phyloP scores from a whole-genome alignment of 2,888 invertebrate genomes.

The Ectropis crepuscularia region DNA sequence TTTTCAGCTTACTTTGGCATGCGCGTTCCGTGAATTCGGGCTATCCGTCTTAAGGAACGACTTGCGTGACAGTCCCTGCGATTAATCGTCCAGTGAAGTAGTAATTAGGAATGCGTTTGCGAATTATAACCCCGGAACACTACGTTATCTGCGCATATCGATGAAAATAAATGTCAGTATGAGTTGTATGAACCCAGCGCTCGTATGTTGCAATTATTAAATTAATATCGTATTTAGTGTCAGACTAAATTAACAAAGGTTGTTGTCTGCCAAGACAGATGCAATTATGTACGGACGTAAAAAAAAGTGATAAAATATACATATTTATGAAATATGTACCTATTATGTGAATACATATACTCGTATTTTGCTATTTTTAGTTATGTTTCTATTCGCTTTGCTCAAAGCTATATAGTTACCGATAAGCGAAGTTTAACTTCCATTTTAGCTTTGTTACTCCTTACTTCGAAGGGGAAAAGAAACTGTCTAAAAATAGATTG shows the following conservation, averaged over 20 bases:
- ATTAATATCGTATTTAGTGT: constrained; percentile 42
- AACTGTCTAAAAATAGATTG: too few relatives aligned
- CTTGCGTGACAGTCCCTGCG: constrained; percentile 44
- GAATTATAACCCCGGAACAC: constrained; percentile 39
- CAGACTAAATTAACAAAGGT: constrained; percentile 63
- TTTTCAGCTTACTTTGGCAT: constrained; percentile 61
- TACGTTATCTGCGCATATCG: constrained; percentile 27
- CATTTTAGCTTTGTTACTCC: too few relatives aligned
- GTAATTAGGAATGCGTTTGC: constrained; percentile 37
- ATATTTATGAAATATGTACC: background rate
- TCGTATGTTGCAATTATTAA: constrained; percentile 28
- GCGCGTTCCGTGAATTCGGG: constrained; percentile 48
- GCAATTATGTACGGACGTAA: constrained; percentile 42
- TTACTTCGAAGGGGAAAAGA: too few relatives aligned
- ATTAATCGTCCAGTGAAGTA: constrained; percentile 42
- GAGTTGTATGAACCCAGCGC: constrained; percentile 11
- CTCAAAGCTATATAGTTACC: too few relatives aligned
- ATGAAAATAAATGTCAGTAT: constrained; percentile 24
- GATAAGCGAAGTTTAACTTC: too few relatives aligned
- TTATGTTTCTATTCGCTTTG: too few relatives aligned
- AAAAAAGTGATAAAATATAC: constrained; percentile 19
- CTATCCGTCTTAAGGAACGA: constrained; percentile 48
- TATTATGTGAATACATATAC: too few relatives aligned
- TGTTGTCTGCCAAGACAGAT: constrained; percentile 76
- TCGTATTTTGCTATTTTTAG: too few relatives aligned